Conservation (phyloP, 2,888 invertebrate species). For the Conchocele bisecta region DNA sequence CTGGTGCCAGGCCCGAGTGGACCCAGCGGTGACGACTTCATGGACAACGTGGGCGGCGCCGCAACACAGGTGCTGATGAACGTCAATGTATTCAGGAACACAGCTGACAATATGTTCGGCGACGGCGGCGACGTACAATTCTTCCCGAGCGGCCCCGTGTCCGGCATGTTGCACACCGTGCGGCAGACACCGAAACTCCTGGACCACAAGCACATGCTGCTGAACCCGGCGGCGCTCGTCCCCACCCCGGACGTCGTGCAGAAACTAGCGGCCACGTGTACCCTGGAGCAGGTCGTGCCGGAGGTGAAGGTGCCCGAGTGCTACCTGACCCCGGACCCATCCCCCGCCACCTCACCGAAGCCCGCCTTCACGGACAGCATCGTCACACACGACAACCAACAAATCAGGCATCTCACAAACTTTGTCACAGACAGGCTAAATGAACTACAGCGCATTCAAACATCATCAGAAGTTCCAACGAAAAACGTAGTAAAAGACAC, state of each 20-base stretch:
- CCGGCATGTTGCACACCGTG: slow-evolving; percentile 60
- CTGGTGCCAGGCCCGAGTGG: slow-evolving; percentile 40
- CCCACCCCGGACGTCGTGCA: slow-evolving; percentile 49
- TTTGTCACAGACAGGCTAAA: slow-evolving; percentile 52
- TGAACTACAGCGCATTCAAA: slow-evolving; percentile 34
- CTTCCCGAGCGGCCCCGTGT: slow-evolving; percentile 37
- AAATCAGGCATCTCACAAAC: slow-evolving; percentile 64
- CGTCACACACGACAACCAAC: slow-evolving; percentile 51
- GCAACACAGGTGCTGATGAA: slow-evolving; percentile 43
- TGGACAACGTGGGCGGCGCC: slow-evolving; percentile 21
- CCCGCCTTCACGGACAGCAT: slow-evolving; percentile 45
- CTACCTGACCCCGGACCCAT: slow-evolving; percentile 77
- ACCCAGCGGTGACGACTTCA: slow-evolving; percentile 42
- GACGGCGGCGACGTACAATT: slow-evolving; percentile 11
- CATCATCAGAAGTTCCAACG: slow-evolving; percentile 33
- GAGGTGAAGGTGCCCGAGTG: slow-evolving; percentile 72
- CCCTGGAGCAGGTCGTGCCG: slow-evolving; percentile 71
- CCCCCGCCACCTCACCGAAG: slow-evolving; percentile 74
- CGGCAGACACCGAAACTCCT: slow-evolving; percentile 46
- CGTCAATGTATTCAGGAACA: slow-evolving; percentile 45
- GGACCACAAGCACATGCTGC: slow-evolving; percentile 48
- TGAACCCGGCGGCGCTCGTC: slow-evolving; percentile 40
- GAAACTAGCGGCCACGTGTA: slow-evolving; percentile 54
- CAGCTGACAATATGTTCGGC: background rate
- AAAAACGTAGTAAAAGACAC: slow-evolving; percentile 35